These are phyloP conservation scores for Lydus trimaculatus DNA, from an alignment of 2,888 invertebrate species.

Conservation along the genomic window DNA sequence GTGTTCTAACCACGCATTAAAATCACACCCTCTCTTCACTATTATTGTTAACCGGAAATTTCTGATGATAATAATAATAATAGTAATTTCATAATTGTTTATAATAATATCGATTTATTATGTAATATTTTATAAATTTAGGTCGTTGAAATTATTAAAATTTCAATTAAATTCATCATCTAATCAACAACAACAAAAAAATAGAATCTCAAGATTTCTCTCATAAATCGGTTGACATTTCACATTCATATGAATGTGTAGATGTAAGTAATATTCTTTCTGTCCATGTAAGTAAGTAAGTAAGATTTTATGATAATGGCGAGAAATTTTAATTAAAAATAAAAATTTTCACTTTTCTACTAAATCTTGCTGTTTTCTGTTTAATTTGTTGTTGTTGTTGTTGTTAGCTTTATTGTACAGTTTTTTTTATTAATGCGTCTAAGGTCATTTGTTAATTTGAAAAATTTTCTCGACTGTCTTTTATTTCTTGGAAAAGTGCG, in stretches of 20 bases:
- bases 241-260: no score
- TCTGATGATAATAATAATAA: background rate
- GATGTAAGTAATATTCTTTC: no score
- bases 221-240: background rate
- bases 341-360: background rate
- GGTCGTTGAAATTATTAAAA: background rate
- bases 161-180: no score
- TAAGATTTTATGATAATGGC: background rate
- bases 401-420: background rate
- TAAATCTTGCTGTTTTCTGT: background rate
- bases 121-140: background rate
- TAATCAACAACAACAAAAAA: background rate
- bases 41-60: background rate
- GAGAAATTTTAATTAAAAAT: background rate
- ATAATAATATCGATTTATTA: background rate
- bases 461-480: background rate
- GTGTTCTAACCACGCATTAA: slow-evolving; percentile 19
- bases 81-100: background rate
- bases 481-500: background rate
- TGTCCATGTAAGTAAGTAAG: background rate
- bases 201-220: background rate
- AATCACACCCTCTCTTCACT: slow-evolving; percentile 13
- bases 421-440: background rate
- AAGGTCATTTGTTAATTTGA: background rate
- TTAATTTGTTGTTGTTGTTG: background rate